These are phyloP conservation scores for Miniopterus natalensis DNA, from an alignment of 2,113 vertebrate species.

Conservation along the genomic window DNA sequence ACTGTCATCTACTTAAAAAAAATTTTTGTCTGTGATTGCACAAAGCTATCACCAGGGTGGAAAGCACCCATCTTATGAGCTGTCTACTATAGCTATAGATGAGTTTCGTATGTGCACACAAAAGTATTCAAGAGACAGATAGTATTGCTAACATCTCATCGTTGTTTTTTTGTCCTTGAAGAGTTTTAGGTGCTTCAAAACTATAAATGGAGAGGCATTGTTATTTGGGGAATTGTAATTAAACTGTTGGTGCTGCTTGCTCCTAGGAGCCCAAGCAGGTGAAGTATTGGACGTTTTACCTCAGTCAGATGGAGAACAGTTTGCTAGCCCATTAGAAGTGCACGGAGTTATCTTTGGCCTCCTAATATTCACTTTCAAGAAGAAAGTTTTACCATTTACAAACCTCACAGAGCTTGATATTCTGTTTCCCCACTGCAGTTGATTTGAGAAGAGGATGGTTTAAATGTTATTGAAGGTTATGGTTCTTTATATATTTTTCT, in stretches of 20 bases:
- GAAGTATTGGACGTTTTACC: slow-evolving; percentile 55
- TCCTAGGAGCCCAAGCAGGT: slow-evolving; percentile 46
- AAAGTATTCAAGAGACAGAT: slow-evolving; percentile 30
- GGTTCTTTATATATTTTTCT: slow-evolving; percentile 25
- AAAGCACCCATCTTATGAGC: slow-evolving; percentile 16
- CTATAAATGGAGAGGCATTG: slow-evolving; percentile 44
- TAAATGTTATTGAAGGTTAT: slow-evolving; percentile 41
- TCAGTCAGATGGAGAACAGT: slow-evolving; percentile 19
- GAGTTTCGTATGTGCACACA: slow-evolving; percentile 24
- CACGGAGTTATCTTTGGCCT: slow-evolving; percentile 32
- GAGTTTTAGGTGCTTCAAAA: slow-evolving; percentile 73
- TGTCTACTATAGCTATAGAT: slow-evolving; percentile 27
- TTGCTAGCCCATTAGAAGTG: slow-evolving; percentile 60
- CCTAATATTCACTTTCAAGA: slow-evolving; percentile 43
- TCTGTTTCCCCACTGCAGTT: slow-evolving; percentile 33
- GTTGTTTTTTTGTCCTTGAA: slow-evolving; percentile 48
- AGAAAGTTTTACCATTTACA: slow-evolving; percentile 59
- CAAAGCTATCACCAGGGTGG: slow-evolving; percentile 44
- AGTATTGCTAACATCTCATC: slow-evolving; percentile 43
- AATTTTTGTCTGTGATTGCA: slow-evolving; percentile 46
- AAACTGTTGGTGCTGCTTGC: slow-evolving; percentile 65
- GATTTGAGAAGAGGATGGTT: slow-evolving; percentile 51
- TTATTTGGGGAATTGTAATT: slow-evolving; percentile 65
- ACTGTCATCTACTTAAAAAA: slow-evolving; percentile 48
- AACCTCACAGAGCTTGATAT: neutral